phyloP scores from a whole-genome alignment of 53 echinoderm and acorn worm genomes.

The Actinopyga echinites region DNA sequence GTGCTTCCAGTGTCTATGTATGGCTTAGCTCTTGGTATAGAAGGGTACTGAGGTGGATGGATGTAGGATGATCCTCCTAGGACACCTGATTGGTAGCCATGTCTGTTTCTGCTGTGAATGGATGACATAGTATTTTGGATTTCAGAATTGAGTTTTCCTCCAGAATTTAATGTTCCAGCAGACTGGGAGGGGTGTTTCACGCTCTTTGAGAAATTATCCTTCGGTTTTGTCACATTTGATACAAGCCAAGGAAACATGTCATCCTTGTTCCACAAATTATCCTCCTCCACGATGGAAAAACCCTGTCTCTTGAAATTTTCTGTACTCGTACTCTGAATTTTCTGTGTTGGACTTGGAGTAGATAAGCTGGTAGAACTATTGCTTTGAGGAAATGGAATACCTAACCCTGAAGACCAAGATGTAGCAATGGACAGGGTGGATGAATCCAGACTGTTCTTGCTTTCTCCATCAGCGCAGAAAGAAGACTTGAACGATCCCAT shows the following conservation, averaged over 20 bases:
- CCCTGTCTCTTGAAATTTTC: background rate
- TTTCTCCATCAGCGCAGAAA: background rate
- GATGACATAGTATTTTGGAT: too few relatives aligned
- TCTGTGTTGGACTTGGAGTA: background rate
- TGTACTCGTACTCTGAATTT: background rate
- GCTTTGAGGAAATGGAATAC: background rate
- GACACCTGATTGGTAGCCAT: background rate
- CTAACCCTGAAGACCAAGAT: constrained; percentile 12
- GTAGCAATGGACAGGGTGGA: constrained; percentile 6
- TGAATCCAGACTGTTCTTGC: constrained; percentile 9
- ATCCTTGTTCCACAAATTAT: background rate
- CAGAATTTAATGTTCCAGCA: too few relatives aligned
- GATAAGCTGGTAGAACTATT: constrained; percentile 2
- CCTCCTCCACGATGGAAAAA: background rate
- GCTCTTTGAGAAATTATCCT: too few relatives aligned
- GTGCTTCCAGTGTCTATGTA: background rate
- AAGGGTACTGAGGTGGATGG: background rate
- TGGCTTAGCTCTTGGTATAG: constrained; percentile 1
- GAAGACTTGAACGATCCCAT: background rate
- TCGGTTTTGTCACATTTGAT: too few relatives aligned
- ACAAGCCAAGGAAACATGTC: background rate
- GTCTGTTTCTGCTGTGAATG: too few relatives aligned
- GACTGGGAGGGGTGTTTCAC: too few relatives aligned
- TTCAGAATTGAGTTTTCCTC: too few relatives aligned
- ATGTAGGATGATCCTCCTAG: background rate